phyloP scores from a whole-genome alignment of 2,113 vertebrate genomes.

The Ptilonorhynchus violaceus region DNA sequence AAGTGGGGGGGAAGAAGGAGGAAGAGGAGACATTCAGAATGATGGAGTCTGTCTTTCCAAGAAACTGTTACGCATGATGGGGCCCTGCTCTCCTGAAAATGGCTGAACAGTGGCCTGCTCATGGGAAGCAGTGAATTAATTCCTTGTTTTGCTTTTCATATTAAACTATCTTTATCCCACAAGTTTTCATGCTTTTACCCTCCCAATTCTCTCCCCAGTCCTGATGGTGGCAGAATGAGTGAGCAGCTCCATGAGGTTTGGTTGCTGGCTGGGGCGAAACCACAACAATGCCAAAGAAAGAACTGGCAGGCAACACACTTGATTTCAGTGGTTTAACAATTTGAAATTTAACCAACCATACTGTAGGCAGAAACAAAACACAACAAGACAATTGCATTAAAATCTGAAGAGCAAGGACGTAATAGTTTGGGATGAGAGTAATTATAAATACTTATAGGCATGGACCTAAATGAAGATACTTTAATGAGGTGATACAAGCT shows the following conservation, averaged over 20 bases:
- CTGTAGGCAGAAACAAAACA: neutral
- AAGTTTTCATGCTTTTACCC: neutral
- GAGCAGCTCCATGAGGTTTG: neutral
- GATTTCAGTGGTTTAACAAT: neutral
- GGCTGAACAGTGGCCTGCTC: neutral
- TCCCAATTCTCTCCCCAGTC: neutral
- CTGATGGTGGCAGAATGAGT: neutral
- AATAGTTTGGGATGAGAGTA: neutral
- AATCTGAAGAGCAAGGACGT: neutral
- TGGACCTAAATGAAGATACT: neutral
- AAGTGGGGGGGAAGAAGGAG: neutral
- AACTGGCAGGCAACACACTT: neutral
- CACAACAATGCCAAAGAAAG: neutral
- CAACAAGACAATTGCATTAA: neutral
- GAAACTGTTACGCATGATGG: accelerated
- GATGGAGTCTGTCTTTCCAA: neutral
- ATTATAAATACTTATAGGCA: neutral
- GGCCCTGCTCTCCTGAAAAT: neutral
- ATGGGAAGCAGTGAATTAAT: neutral
- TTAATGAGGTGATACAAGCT: neutral
- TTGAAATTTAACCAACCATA: neutral
- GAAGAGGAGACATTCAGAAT: neutral
- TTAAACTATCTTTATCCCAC: neutral
- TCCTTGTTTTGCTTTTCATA: neutral
- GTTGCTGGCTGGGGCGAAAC: neutral